Evolutionary conservation across 2,888 invertebrate genomes (phyloP).

Genomic region (Chloroclystis v-ata): DNA sequence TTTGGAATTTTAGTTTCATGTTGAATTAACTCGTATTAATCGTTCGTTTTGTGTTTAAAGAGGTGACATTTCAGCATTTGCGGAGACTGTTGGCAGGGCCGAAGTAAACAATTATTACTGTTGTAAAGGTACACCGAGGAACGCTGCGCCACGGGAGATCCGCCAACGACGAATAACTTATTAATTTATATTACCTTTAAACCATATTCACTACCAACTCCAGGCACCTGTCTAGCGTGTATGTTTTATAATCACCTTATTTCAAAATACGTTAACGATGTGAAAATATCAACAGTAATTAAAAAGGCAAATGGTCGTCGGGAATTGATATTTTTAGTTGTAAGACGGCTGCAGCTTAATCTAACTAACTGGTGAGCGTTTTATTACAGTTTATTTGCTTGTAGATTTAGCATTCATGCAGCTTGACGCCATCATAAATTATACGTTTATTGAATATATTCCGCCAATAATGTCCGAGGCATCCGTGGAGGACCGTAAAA

Average conservation of each 20-base stretch:
- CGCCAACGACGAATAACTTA: constrained; percentile 61
- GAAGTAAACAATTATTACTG: constrained; percentile 40
- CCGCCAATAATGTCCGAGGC: constrained; percentile 23
- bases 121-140: constrained; percentile 34
- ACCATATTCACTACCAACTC: constrained; percentile 60
- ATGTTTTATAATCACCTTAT: constrained; percentile 67
- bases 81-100: constrained; percentile 28
- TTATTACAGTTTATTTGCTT: constrained; percentile 62
- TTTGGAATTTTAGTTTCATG: too few relatives aligned
- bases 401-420: constrained; percentile 39
- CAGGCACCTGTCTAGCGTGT: constrained; percentile 71
- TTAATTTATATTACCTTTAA: constrained; percentile 72
- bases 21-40: too few relatives aligned
- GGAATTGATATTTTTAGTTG: constrained; percentile 60
- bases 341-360: constrained; percentile 47
- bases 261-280: constrained; percentile 67
- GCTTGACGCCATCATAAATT: constrained; percentile 42
- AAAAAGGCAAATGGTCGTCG: constrained; percentile 63
- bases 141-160: constrained; percentile 54
- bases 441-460: constrained; percentile 44
- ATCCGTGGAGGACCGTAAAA: constrained; percentile 28
- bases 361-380: constrained; percentile 50
- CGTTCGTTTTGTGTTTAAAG: too few relatives aligned
- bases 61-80: constrained; percentile 12
- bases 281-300: constrained; percentile 74